Base-by-base conservation (phyloP, 2,113 vertebrate genomes). In the Myxocyprinus asiaticus region DNA sequence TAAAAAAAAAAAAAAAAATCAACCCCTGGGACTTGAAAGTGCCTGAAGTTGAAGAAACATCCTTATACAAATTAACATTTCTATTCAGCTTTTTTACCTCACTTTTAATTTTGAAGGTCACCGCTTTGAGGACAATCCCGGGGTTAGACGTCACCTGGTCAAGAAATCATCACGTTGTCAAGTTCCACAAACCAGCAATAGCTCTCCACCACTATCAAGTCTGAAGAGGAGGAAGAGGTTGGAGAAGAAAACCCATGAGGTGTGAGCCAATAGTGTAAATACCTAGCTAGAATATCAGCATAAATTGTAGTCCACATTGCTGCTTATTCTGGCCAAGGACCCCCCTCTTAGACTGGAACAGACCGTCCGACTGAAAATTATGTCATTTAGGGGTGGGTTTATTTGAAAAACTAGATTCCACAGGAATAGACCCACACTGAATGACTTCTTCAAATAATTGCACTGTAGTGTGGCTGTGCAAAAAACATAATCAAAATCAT, bases 121-220 rank as follows among this genome's bases (percentile, higher is more conserved):
- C 84, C 94, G 96, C 75, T 95, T 98, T 85, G 98, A 99, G 88
- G 98, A 99, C 87, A 97, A 98, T 85, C 96, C 97, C 0, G 96
- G 96, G 5, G 89, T 98, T 79, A 94, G 97, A 84, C 92, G 97
- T 48, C 97, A 99, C 89, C 89, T 99, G 6, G 96, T 98, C 82
- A 97, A 97, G 91, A 99, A 98, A 87, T 95, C 95, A 0, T 98
- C 97, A 3, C 90, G 95, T 44, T 93, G 90, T 62, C 96, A 95
- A 90, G 77, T 94, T 10, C 91, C 87, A 45, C 93, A 94, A 67
- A 65, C 88, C 74, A 96, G 22, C 22, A 33, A 93, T 59, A 93
- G 93, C 84, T 89, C 94, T 81, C 91, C 92, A 0, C 91, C 92
- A 0, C 85, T 91, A n/a, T 90, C 90, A 79, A 94, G 94, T 78